Percentiles rank a stretch among this genome's conserved stretches.
These are phyloP conservation scores for silkworm (Bombyx mori) DNA, from an alignment of 1,140 invertebrate species.

Conservation along the genomic window ASM3026992v2 NC_085126.1:9383501-9384000, in stretches of 20 bases:
- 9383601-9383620: slow-evolving; percentile 69
- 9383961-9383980: no score
- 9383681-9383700: slow-evolving; percentile 44
- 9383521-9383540: slow-evolving; percentile 80
- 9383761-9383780: slow-evolving; percentile 3
- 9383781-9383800: neutral
- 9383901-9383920: no score
- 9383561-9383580: slow-evolving; percentile 79
- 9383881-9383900: no score
- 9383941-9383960: no score
- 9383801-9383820: no score
- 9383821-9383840: no score
- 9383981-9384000: no score
- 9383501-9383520: slow-evolving; percentile 75
- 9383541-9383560: slow-evolving; percentile 83
- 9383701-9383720: slow-evolving; percentile 59
- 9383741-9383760: slow-evolving; percentile 77
- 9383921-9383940: no score
- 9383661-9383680: slow-evolving; percentile 72
- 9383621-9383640: slow-evolving; percentile 77
- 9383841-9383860: no score
- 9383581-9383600: slow-evolving; percentile 79
- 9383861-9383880: no score
- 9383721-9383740: slow-evolving; percentile 72
- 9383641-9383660: slow-evolving; percentile 76